Base-by-base conservation (phyloP, 2,888 invertebrate genomes). In the Agrochola macilenta region DNA sequence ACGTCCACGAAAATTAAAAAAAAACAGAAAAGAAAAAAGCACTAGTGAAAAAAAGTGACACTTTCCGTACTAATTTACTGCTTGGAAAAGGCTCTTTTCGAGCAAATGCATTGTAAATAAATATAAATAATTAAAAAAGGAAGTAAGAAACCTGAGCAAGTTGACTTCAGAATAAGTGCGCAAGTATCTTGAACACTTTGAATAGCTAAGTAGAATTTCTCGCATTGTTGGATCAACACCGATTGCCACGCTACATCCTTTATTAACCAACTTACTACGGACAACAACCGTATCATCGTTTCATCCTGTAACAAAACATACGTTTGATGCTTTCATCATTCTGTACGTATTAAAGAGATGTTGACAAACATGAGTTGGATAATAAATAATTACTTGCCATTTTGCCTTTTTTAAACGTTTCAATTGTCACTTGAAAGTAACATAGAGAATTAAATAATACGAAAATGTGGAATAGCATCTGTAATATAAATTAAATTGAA, bases 191-290 rank as follows among this genome's bases (percentile, higher is more conserved):
- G 77, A 43, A 43, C 54, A 9, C 35, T 69, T 54, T 77, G 26
- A 5, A 78, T 11, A 1, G 73, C 64, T 69, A 54, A 26, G 61
- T 85, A 85, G 46, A 85, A 79, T 20, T 75, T 73, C 35, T 85
- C 85, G 12, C 70, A 85, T 14, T 35, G 30, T 17, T 39, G 8
- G 4, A 66, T 64, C 5, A 85, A 23, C 14, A 71, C 58, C n/a
- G 39, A 54, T 12, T 58, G 64, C 14, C 68, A 60, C 3, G 20
- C 12, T 5, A 63, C 43, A 46, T 68, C n/a, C 5, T 80, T 76
- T 2, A 68, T 20, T 9, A 66, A 4, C 80, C 77, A 85, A 3
- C 35, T 0, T 9, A 23, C 26, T 20, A 81, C 0, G 7, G 9
- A 61, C 14, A 57, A 14, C 4, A 17, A 23, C 5, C 14, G 8